Evolutionary conservation across 1,140 invertebrate genomes (phyloP), one percentile per base, ranked within the genome.

Genomic region (Phymorhynchus buccinoides): DNA sequence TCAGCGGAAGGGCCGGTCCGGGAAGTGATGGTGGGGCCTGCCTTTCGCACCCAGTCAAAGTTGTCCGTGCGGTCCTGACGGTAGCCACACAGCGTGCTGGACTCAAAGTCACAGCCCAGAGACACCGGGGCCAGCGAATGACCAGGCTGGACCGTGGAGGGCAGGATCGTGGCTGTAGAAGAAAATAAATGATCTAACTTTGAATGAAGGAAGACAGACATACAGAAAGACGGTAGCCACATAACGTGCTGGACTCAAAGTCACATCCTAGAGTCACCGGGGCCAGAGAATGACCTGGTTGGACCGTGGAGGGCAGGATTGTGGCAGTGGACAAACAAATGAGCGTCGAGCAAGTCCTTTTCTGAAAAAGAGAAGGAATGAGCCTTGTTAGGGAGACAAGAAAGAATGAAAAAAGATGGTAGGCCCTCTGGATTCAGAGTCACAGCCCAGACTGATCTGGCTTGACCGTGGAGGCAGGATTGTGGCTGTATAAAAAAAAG

Each of bases 161-260:
- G 56, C 56, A 39, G 6, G 35, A 66, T 68, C 2, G 80, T 82
- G 30, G 56, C 52, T 82, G 41, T 3, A n/a, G n/a, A n/a, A n/a
- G n/a, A n/a, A n/a, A n/a, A n/a, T n/a, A n/a, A n/a, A n/a, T n/a
- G n/a, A n/a, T n/a, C n/a, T n/a, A n/a, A n/a, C n/a, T n/a, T n/a
- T n/a, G n/a, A n/a, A n/a, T n/a, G n/a, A n/a, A n/a, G n/a, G n/a
- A n/a, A n/a, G n/a, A n/a, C n/a, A n/a, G n/a, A n/a, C n/a, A n/a
- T n/a, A n/a, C n/a, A n/a, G n/a, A n/a, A n/a, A n/a, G n/a, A n/a
- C 92, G 95, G 95, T 96, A 97, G 68, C 95, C 95, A 87, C 96
- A 97, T 0, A 96, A 95, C 37, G 87, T 84, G 75, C 12, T 77
- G 39, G 89, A 87, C 88, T 95, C 94, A 87, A 97, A 97, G 91